Conservation (phyloP, 2,888 invertebrate genomes). For the Aspidiotus destructor region DNA sequence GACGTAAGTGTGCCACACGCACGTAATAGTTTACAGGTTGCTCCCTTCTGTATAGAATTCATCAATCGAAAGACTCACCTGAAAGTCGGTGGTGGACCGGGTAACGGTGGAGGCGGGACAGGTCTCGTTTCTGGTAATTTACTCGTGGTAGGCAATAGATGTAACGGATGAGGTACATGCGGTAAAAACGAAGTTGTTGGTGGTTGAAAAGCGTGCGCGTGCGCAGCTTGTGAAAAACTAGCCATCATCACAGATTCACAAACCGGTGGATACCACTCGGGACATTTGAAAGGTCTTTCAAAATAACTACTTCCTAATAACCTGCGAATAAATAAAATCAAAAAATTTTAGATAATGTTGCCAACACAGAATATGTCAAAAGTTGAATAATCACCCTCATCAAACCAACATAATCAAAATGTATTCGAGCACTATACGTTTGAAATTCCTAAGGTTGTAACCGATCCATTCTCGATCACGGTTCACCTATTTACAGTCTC, state of each 20-base stretch:
- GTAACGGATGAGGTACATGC: conserved; percentile 41
- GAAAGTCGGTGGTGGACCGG: conserved; percentile 44
- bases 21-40: too few species aligned
- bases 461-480: too few species aligned
- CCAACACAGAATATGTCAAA: too few species aligned
- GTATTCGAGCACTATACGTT: too few species aligned
- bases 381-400: too few species aligned
- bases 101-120: conserved; percentile 41
- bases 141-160: conserved; percentile 39
- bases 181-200: conserved; percentile 45
- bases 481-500: too few species aligned
- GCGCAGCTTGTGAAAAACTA: conserved; percentile 38
- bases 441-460: too few species aligned
- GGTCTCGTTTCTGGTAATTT: conserved; percentile 40
- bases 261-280: conserved; percentile 38
- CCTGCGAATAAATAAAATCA: conserved; percentile 33
- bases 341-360: too few species aligned
- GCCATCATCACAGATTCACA: conserved; percentile 36
- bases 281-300: conserved; percentile 39
- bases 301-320: conserved; percentile 38
- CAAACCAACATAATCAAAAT: too few species aligned
- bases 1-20: too few species aligned
- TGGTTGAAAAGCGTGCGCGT: conserved; percentile 37
- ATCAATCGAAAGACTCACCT: conserved; percentile 38
- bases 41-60: too few species aligned